These are phyloP conservation scores for Lipophrys pholis DNA, from an alignment of 2,113 vertebrate species.

Conservation along the genomic window DNA sequence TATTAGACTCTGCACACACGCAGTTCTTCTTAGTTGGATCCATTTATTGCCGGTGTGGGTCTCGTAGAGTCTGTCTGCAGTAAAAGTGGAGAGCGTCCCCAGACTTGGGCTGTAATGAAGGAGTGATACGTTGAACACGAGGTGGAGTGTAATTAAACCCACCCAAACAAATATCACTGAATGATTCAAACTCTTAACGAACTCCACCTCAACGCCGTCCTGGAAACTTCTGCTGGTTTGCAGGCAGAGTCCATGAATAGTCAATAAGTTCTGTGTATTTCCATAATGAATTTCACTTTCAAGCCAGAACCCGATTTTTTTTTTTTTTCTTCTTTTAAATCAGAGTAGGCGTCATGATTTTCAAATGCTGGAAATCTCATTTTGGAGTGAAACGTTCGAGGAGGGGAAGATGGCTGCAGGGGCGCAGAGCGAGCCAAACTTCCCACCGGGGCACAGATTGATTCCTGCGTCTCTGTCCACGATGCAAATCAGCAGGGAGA, in stretches of 20 bases:
- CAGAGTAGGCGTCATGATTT: conserved; percentile 54
- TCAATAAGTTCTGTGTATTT: conserved; percentile 50
- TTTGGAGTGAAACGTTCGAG: conserved; percentile 32
- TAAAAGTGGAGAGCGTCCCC: background rate
- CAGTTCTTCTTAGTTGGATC: background rate
- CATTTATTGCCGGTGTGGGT: background rate
- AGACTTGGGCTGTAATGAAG: background rate
- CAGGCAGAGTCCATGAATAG: conserved; percentile 40
- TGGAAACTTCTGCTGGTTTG: conserved; percentile 1
- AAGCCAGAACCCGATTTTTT: conserved; percentile 31
- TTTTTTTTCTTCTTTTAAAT: conserved; percentile 17
- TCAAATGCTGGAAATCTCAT: conserved; percentile 29
- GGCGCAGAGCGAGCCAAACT: conserved; percentile 28
- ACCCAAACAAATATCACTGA: background rate
- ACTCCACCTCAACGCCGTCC: conserved; percentile 4
- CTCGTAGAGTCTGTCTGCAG: background rate
- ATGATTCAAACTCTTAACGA: background rate
- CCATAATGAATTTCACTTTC: conserved; percentile 58
- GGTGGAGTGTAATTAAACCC: background rate
- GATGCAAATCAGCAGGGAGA: conserved; percentile 51
- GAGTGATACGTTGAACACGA: background rate
- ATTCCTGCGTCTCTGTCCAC: conserved; percentile 38
- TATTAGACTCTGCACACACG: background rate
- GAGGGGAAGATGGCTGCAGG: conserved; percentile 45
- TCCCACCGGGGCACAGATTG: conserved; percentile 30